phyloP scores from a whole-genome alignment of 2,888 invertebrate species.

The Leptinotarsa peninsularis region DNA sequence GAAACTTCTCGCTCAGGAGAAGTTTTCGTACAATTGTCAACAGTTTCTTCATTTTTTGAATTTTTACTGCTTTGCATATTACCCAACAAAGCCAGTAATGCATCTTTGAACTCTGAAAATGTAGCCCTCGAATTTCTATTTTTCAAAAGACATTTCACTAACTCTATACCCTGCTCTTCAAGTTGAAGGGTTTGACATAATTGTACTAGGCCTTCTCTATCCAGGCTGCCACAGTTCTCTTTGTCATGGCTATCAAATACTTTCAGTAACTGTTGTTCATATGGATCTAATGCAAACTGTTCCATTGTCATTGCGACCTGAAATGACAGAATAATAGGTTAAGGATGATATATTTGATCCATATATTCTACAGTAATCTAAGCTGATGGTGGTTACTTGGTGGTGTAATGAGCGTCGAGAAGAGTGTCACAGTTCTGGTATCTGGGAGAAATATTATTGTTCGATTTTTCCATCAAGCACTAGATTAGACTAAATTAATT shows the following conservation, averaged over 20 bases:
- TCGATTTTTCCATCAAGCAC: no score
- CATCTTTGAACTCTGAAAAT: conserved; percentile 83
- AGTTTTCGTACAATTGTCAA: conserved; percentile 61
- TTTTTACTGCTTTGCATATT: conserved; percentile 61
- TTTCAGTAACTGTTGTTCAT: conserved; percentile 83
- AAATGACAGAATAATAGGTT: conserved; percentile 19
- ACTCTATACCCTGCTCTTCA: conserved; percentile 75
- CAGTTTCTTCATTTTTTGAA: conserved; percentile 45
- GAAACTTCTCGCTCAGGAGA: conserved; percentile 79
- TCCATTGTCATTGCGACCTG: conserved; percentile 41
- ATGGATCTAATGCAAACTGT: conserved; percentile 72
- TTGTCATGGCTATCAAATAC: conserved; percentile 85
- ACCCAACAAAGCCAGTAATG: conserved; percentile 77
- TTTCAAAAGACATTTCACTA: conserved; percentile 65
- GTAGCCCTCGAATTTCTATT: conserved; percentile 70
- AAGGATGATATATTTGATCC: no score
- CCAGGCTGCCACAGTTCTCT: conserved; percentile 76
- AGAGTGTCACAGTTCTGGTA: no score
- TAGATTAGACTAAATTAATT: no score
- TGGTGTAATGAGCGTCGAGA: no score
- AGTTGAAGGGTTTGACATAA: conserved; percentile 84
- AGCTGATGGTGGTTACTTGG: no score
- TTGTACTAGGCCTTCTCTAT: conserved; percentile 74
- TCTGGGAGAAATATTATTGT: no score
- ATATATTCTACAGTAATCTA: no score